A percentile compares a stretch with the other conserved stretches of the same genome.
phyloP scores from a whole-genome alignment of 2,888 invertebrate species.

The Corythucha ciliata region DNA sequence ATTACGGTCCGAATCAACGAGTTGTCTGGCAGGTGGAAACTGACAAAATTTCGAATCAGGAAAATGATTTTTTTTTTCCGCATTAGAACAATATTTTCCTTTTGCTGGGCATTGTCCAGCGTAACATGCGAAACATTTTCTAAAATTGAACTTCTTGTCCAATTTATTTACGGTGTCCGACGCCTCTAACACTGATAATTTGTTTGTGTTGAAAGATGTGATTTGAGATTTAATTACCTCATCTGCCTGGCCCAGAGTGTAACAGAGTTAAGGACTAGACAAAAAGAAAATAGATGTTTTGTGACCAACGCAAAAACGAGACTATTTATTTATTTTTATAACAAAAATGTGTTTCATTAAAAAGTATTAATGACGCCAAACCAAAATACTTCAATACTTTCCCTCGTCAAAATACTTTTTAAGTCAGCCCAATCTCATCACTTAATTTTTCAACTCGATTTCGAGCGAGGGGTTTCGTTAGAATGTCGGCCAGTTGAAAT shows the following conservation, averaged over 20 bases:
- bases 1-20: no score
- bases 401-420: no score
- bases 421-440: no score
- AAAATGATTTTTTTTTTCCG: background rate
- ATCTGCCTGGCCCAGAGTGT: background rate
- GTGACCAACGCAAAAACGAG: no score
- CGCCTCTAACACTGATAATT: no score
- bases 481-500: slow-evolving; percentile 3
- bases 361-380: no score
- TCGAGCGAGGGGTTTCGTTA: slow-evolving; percentile 3
- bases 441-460: background rate
- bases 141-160: background rate
- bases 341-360: no score
- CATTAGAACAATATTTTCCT: background rate
- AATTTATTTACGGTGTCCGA: background rate
- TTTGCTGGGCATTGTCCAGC: background rate
- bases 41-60: background rate
- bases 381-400: no score
- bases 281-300: no score
- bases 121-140: background rate
- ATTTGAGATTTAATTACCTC: background rate
- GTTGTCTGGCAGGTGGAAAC: no score
- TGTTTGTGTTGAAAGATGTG: background rate
- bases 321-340: no score
- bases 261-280: no score